Evolutionary conservation across 2,113 vertebrate species (phyloP).

Genomic region (Lepus europaeus): DNA sequence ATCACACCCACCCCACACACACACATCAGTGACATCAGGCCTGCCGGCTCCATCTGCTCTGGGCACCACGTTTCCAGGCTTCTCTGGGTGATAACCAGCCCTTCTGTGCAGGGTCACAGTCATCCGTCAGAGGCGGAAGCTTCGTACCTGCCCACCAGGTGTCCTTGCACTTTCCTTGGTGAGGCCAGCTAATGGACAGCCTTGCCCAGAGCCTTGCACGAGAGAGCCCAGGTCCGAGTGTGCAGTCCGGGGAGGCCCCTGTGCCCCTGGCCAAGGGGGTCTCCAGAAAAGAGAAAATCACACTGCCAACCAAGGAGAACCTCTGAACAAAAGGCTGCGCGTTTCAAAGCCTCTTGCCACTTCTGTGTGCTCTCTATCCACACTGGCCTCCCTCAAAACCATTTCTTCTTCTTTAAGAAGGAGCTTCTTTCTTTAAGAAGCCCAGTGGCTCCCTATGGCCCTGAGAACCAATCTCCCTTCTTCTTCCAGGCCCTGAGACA

Average conservation of each 20-base stretch:
- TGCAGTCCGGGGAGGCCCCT: neutral
- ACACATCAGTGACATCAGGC: neutral
- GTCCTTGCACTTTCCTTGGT: constrained; percentile 51
- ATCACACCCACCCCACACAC: neutral
- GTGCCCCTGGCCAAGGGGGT: neutral
- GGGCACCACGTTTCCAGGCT: neutral
- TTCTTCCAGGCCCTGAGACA: neutral
- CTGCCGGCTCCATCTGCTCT: neutral
- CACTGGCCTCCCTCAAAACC: neutral
- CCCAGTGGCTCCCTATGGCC: too few species aligned
- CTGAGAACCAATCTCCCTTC: neutral
- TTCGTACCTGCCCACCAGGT: neutral
- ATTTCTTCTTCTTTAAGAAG: neutral
- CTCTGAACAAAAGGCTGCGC: neutral
- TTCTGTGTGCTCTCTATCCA: too few species aligned
- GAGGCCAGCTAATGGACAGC: neutral
- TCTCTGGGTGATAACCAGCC: constrained; percentile 44
- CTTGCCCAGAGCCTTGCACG: neutral
- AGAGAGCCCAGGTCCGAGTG: neutral
- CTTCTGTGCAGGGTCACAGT: constrained; percentile 27
- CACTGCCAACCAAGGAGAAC: neutral
- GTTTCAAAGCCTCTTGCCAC: neutral
- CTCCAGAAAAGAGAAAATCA: neutral
- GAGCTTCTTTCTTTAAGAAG: neutral
- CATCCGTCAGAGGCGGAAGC: constrained; percentile 7